Evolutionary conservation across 2,113 vertebrate species (phyloP).

Genomic region (Elephantulus edwardii): DNA sequence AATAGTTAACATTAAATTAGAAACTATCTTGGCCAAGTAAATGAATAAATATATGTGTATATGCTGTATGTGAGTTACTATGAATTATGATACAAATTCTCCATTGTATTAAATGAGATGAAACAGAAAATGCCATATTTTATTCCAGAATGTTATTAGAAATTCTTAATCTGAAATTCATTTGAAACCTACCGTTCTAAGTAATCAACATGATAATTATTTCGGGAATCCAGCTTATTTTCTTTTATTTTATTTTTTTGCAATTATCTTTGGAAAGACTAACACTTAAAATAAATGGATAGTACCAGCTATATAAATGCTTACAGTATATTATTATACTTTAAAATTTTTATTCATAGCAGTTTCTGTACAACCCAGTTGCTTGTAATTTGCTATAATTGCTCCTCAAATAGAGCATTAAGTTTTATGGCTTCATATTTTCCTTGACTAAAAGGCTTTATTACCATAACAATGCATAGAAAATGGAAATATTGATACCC

Average conservation of each 20-base stretch:
- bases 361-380: conserved; percentile 72
- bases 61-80: not conserved
- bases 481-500: conserved; percentile 68
- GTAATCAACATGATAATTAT: conserved; percentile 72
- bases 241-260: too few relatives aligned
- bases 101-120: conserved; percentile 42
- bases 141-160: conserved; percentile 47
- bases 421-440: conserved; percentile 77
- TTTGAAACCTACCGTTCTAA: conserved; percentile 63
- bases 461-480: conserved; percentile 65
- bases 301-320: conserved; percentile 69
- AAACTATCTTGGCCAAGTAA: not conserved
- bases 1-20: not conserved
- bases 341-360: conserved; percentile 79
- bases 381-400: conserved; percentile 79
- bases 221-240: conserved; percentile 53
- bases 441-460: conserved; percentile 77
- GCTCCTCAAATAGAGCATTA: conserved; percentile 79
- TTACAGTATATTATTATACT: conserved; percentile 78
- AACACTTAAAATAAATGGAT: conserved; percentile 56
- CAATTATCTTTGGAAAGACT: conserved; percentile 73
- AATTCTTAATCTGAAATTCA: conserved; percentile 57
- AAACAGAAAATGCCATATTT: conserved; percentile 51
- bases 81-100: not conserved
- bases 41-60: not conserved